Percentiles rank a stretch among this genome's conserved stretches.
Evolutionary conservation across 2,888 invertebrate species (phyloP).

Genomic region (Troides aeacus): DNA sequence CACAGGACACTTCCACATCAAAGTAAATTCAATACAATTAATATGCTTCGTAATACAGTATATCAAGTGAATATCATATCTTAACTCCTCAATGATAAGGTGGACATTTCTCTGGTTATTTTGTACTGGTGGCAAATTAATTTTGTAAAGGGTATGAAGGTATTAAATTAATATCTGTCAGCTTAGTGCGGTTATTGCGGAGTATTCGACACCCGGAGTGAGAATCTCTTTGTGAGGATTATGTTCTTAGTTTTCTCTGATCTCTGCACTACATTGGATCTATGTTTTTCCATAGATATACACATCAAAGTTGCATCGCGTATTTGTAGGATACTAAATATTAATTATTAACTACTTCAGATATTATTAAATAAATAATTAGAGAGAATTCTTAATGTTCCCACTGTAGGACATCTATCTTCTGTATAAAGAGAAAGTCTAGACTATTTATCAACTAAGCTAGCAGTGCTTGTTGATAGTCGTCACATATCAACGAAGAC

Average conservation of each 20-base stretch:
- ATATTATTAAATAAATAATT: too few relatives aligned
- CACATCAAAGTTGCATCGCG: too few relatives aligned
- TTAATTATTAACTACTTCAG: too few relatives aligned
- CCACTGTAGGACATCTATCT: too few relatives aligned
- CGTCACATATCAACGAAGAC: too few relatives aligned
- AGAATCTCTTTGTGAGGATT: slow-evolving; percentile 54
- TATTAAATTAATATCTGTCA: slow-evolving; percentile 64
- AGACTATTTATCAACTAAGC: too few relatives aligned
- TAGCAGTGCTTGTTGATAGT: too few relatives aligned
- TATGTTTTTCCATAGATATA: too few relatives aligned
- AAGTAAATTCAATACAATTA: slow-evolving; percentile 14
- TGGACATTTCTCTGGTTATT: slow-evolving; percentile 4
- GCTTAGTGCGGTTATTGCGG: slow-evolving; percentile 56
- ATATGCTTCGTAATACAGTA: neutral
- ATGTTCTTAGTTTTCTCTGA: slow-evolving; percentile 33
- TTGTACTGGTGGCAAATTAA: slow-evolving; percentile 27
- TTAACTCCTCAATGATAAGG: neutral
- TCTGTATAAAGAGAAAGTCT: too few relatives aligned
- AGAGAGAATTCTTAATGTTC: too few relatives aligned
- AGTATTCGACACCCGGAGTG: slow-evolving; percentile 67
- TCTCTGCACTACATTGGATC: neutral
- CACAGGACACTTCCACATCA: slow-evolving; percentile 47
- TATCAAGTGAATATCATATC: neutral
- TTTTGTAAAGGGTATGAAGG: slow-evolving; percentile 39
- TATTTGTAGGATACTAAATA: too few relatives aligned